phyloP scores from a whole-genome alignment of 2,888 invertebrate species.

The Pyrrhosoma nymphula region DNA sequence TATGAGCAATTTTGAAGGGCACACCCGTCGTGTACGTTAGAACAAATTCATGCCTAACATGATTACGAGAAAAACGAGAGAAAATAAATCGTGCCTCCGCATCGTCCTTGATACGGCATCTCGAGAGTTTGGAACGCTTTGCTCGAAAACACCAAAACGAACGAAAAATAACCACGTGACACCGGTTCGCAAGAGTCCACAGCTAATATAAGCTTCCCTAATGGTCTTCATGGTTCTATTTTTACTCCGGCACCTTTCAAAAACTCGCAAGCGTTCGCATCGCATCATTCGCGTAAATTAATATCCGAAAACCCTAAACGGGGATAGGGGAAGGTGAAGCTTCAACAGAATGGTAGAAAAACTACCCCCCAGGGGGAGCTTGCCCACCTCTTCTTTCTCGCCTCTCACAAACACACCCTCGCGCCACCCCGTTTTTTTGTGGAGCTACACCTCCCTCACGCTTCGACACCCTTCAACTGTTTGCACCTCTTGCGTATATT shows the following conservation, averaged over 20 bases:
- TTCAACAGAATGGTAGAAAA: neutral
- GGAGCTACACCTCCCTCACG: conserved; percentile 5
- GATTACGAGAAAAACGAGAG: too few relatives aligned
- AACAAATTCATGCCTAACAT: too few relatives aligned
- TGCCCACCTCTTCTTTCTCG: neutral
- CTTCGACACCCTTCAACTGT: conserved; percentile 52
- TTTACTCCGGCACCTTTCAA: neutral
- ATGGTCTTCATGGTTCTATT: neutral
- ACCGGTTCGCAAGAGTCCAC: neutral
- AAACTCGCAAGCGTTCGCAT: neutral
- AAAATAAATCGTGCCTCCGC: too few relatives aligned
- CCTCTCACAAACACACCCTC: neutral
- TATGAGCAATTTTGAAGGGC: too few relatives aligned
- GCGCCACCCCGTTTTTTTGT: neutral
- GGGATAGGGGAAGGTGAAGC: neutral
- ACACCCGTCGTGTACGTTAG: too few relatives aligned
- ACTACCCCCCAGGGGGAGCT: neutral
- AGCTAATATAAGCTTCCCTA: neutral
- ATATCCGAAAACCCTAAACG: neutral
- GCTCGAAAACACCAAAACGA: neutral
- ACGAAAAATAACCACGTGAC: neutral
- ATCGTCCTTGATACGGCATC: neutral
- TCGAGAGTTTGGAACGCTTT: neutral
- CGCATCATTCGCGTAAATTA: neutral
- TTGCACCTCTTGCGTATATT: neutral